A percentile compares a stretch with the other conserved stretches of the same genome.
Evolutionary conservation across 2,888 invertebrate species (phyloP).

Genomic region (Dioctria rufipes): DNA sequence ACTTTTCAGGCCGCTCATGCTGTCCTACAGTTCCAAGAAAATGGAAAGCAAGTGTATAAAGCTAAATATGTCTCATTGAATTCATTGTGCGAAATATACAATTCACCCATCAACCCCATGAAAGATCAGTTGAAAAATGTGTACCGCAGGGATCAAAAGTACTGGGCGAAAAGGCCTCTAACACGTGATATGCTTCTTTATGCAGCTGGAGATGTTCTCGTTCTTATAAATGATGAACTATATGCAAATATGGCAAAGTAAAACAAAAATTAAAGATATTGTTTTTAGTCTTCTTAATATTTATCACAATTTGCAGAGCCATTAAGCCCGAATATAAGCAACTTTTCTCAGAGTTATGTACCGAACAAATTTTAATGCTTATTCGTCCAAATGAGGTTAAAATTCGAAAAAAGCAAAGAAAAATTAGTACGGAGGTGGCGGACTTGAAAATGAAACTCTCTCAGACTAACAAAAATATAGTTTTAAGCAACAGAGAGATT

Average conservation of each 20-base stretch:
- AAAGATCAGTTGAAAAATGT: slow-evolving; percentile 92
- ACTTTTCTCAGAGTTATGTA: slow-evolving; percentile 87
- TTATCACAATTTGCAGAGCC: slow-evolving; percentile 72
- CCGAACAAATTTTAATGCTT: slow-evolving; percentile 89
- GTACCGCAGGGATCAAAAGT: slow-evolving; percentile 87
- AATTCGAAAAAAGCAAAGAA: slow-evolving; percentile 88
- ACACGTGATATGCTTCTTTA: slow-evolving; percentile 93
- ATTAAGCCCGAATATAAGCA: slow-evolving; percentile 81
- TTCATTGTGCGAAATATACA: slow-evolving; percentile 91
- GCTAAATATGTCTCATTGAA: slow-evolving; percentile 94
- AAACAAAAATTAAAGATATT: slow-evolving; percentile 48
- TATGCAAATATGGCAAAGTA: slow-evolving; percentile 81
- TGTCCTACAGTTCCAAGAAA: slow-evolving; percentile 90
- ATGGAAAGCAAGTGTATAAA: slow-evolving; percentile 92
- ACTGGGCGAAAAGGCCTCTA: slow-evolving; percentile 91
- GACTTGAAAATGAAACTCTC: slow-evolving; percentile 87
- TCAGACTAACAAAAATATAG: slow-evolving; percentile 87
- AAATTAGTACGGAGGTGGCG: slow-evolving; percentile 92
- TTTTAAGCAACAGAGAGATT: slow-evolving; percentile 92
- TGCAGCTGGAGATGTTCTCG: slow-evolving; percentile 90
- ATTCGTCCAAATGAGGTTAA: slow-evolving; percentile 90
- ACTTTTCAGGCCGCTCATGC: slow-evolving; percentile 84
- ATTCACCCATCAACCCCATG: slow-evolving; percentile 89
- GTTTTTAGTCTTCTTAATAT: slow-evolving; percentile 22
- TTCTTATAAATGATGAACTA: slow-evolving; percentile 88